phyloP scores from a whole-genome alignment of 2,797 vertebrate species.

The Leptoclinus maculatus region DNA sequence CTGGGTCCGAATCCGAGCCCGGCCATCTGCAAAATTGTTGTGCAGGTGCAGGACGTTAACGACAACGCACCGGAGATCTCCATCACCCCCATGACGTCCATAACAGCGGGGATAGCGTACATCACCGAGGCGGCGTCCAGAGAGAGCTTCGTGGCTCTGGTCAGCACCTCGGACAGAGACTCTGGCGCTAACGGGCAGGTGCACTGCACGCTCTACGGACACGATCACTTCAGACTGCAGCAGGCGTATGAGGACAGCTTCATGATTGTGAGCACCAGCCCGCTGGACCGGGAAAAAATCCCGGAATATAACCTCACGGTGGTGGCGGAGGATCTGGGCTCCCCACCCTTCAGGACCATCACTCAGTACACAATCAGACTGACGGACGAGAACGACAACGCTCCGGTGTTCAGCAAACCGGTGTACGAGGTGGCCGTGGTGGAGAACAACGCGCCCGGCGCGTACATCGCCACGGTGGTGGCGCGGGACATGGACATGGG shows the following conservation, averaged over 20 bases:
- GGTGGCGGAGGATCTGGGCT: slow-evolving; percentile 92
- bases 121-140: slow-evolving; percentile 91
- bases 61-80: slow-evolving; percentile 94
- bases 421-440: slow-evolving; percentile 89
- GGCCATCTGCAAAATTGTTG: slow-evolving; percentile 90
- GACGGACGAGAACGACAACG: slow-evolving; percentile 95
- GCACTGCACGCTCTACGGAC: slow-evolving; percentile 92
- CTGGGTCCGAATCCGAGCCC: slow-evolving; percentile 89
- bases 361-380: slow-evolving; percentile 91
- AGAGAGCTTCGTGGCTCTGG: slow-evolving; percentile 94
- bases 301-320: slow-evolving; percentile 94
- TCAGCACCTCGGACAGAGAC: slow-evolving; percentile 95
- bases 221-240: slow-evolving; percentile 93
- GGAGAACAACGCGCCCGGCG: slow-evolving; percentile 93
- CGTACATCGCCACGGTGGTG: slow-evolving; percentile 90
- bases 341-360: slow-evolving; percentile 90
- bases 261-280: slow-evolving; percentile 91
- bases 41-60: slow-evolving; percentile 94
- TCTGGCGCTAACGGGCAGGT: slow-evolving; percentile 92
- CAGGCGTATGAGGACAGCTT: slow-evolving; percentile 96
- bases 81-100: slow-evolving; percentile 90
- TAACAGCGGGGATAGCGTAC: slow-evolving; percentile 87
- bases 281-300: slow-evolving; percentile 90
- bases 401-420: slow-evolving; percentile 87
- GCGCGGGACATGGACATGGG: slow-evolving; percentile 91